Evolutionary conservation across 2,797 vertebrate species (phyloP), one percentile per base, ranked within the genome.

Genomic region (Girardinus metallicus): DNA sequence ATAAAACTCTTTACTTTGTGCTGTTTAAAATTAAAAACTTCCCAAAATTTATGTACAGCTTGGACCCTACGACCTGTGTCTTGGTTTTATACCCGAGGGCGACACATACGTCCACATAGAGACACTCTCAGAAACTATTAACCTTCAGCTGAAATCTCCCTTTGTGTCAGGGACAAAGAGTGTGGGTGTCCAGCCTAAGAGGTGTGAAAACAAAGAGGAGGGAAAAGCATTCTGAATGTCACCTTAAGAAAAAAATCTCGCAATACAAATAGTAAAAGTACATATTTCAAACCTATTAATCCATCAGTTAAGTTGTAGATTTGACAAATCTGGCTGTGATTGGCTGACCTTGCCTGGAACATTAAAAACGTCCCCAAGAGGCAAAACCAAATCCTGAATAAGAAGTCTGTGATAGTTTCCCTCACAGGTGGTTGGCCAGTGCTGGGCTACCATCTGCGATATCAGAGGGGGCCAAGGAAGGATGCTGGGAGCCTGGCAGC

Each of bases 351-450:
- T 88, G 87, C 79, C 80, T 36, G 85, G 78, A 80, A 89, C 77
- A 83, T 89, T 80, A 87, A 92, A 88, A 47, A 41, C 43, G 82
- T 87, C 82, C 83, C 49, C 11, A 76, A 62, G 87, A 85, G 79
- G 82, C 76, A 44, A 26, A 91, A 87, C 75, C 77, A 75, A 71
- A 87, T 73, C 70, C 86, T 74, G 80, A 86, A 86, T 86, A 80
- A 85, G 82, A 79, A 83, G 88, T 84, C 88, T 80, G 60, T 83
- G 80, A 86, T 70, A 76, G 79, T 82, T 87, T 78, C 78, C 81
- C 87, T 82, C 86, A 88, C 93, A 94, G 92, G 91, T 93, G 88
- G 92, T 88, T 89, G 90, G 82, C 84, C 44, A 1, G 70, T 64
- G 84, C 80, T 76, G 39, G 70, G 80, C 77, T 68, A 83, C 93